Conservation (phyloP, 2,888 invertebrate genomes). For the Diaprepes abbreviatus region DNA sequence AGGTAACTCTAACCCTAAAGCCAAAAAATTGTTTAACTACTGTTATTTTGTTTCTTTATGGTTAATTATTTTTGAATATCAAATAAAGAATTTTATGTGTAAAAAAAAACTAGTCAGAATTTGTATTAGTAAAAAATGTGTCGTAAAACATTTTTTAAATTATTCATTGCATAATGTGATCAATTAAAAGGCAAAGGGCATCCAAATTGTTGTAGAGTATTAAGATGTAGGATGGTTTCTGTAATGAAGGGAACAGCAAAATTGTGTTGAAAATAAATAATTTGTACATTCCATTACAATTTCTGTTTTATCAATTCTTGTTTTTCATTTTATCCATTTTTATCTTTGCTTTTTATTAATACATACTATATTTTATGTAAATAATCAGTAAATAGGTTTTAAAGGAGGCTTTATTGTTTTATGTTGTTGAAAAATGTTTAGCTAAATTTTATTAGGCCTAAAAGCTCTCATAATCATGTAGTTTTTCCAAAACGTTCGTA, state of each 20-base stretch:
- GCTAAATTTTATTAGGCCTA: conserved; percentile 26
- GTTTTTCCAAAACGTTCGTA: conserved; percentile 28
- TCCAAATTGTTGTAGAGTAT: conserved; percentile 56
- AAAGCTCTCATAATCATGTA: conserved; percentile 24
- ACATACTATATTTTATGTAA: conserved; percentile 24
- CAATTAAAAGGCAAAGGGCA: conserved; percentile 41
- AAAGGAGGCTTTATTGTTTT: conserved; percentile 32
- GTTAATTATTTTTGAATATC: too few relatives aligned
- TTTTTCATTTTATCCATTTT: conserved; percentile 67
- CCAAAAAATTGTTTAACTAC: too few relatives aligned
- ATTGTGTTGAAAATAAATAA: conserved; percentile 74
- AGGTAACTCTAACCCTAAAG: too few relatives aligned
- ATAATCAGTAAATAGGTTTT: conserved; percentile 33
- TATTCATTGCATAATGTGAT: neutral
- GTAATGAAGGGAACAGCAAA: conserved; percentile 75
- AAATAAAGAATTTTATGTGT: too few relatives aligned
- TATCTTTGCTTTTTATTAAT: conserved; percentile 27
- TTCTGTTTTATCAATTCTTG: conserved; percentile 67
- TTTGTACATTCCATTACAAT: conserved; percentile 87
- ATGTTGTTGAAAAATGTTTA: conserved; percentile 26
- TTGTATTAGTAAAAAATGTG: too few relatives aligned
- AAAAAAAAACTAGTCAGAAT: too few relatives aligned
- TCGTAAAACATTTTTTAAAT: conserved; percentile 6
- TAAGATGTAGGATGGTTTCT: conserved; percentile 61
- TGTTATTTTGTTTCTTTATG: too few relatives aligned